These are phyloP conservation scores for Drosophila nr. perissopoda DNA, from an alignment of 2,888 invertebrate genomes.

Conservation along the genomic window DNA sequence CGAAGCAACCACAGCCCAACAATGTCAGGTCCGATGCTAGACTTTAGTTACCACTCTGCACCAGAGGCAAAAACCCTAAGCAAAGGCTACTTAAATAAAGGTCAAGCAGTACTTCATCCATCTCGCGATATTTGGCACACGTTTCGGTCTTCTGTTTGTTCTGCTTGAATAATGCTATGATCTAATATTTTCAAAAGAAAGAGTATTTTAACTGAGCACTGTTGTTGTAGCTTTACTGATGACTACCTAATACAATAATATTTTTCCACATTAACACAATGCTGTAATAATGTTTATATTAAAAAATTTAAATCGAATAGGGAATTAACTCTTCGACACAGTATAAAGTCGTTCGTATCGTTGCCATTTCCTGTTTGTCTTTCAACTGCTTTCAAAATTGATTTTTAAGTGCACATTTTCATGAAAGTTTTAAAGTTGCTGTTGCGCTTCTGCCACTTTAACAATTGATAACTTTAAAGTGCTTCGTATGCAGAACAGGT, in stretches of 20 bases:
- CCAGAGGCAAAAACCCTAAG: neutral
- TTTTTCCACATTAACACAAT: neutral
- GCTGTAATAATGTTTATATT: neutral
- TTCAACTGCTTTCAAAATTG: slow-evolving; percentile 26
- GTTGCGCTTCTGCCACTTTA: slow-evolving; percentile 1
- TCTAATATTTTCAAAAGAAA: no score
- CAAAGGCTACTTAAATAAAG: slow-evolving; percentile 42
- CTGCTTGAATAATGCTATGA: neutral
- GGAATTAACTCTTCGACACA: slow-evolving; percentile 1
- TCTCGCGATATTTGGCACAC: slow-evolving; percentile 34
- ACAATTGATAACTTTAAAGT: slow-evolving; percentile 6
- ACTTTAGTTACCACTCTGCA: slow-evolving; percentile 3
- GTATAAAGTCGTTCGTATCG: no score
- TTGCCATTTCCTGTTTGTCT: slow-evolving; percentile 8
- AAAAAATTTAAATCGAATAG: neutral
- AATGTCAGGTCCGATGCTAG: slow-evolving; percentile 33
- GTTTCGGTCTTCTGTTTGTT: slow-evolving; percentile 38
- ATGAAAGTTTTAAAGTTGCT: slow-evolving; percentile 6
- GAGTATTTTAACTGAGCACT: neutral
- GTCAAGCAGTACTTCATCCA: slow-evolving; percentile 46
- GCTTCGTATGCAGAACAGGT: neutral
- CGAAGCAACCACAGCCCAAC: slow-evolving; percentile 25
- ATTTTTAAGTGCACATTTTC: slow-evolving; percentile 39
- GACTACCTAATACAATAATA: neutral
- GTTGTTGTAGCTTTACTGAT: neutral